phyloP scores from a whole-genome alignment of 2,113 vertebrate genomes.

The Cranoglanis bouderius region DNA sequence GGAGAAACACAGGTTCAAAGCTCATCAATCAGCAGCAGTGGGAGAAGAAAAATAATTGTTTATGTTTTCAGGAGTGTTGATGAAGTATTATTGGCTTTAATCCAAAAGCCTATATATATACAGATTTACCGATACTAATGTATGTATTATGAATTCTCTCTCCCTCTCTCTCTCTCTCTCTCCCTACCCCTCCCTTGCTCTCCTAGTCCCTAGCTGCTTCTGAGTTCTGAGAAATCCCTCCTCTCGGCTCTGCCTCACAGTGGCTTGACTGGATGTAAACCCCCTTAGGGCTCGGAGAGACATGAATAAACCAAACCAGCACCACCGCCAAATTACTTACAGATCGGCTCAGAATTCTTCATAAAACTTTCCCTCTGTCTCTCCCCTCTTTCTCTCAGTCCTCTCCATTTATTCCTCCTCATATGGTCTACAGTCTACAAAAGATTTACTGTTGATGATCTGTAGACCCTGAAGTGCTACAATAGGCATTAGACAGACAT shows the following conservation, averaged over 20 bases:
- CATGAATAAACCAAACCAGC: slow-evolving; percentile 47
- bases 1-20: slow-evolving; percentile 25
- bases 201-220: slow-evolving; percentile 20
- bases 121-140: not conserved
- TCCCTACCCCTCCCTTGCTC: not conserved
- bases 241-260: slow-evolving; percentile 35
- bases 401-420: slow-evolving; percentile 14
- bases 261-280: slow-evolving; percentile 50
- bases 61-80: slow-evolving; percentile 9
- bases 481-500: slow-evolving; percentile 4
- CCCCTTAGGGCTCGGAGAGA: slow-evolving; percentile 44
- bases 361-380: slow-evolving; percentile 38
- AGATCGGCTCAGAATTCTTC: slow-evolving; percentile 46
- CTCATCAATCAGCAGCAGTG: slow-evolving; percentile 14
- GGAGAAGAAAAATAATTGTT: slow-evolving; percentile 18
- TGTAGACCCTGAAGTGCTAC: slow-evolving; percentile 7
- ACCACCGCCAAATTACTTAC: slow-evolving; percentile 49
- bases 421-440: not conserved
- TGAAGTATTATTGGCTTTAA: slow-evolving; percentile 7
- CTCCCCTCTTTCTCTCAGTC: slow-evolving; percentile 3
- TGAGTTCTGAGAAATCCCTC: slow-evolving; percentile 46
- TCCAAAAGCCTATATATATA: not conserved
- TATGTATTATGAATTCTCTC: not conserved
- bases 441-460: slow-evolving; percentile 14
- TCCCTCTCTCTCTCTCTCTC: not conserved